A percentile compares a stretch with the other conserved stretches of the same genome.
phyloP scores from a whole-genome alignment of 2,797 vertebrate species.

The Paramormyrops hopkinsi region DNA sequence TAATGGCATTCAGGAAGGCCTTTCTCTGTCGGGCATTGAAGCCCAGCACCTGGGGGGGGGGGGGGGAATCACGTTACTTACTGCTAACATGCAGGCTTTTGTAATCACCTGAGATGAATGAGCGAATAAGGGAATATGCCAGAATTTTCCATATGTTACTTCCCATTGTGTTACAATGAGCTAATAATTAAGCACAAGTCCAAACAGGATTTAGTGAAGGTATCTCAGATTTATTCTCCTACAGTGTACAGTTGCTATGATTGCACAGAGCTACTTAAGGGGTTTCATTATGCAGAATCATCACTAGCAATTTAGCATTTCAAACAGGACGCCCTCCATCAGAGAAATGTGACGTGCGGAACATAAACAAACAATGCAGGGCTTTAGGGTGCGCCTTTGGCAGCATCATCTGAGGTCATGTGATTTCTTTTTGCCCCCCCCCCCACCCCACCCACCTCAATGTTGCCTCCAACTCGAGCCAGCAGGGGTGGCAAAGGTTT shows the following conservation, averaged over 20 bases:
- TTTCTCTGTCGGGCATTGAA: constrained; percentile 96
- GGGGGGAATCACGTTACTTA: background rate
- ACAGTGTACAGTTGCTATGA: background rate
- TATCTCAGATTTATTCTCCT: background rate
- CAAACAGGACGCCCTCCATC: background rate
- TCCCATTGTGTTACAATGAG: background rate
- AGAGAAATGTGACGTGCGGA: background rate
- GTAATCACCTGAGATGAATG: background rate
- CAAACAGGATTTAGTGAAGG: background rate
- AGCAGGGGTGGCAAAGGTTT: constrained; percentile 90
- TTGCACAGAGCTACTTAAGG: background rate
- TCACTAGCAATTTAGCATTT: background rate
- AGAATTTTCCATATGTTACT: background rate
- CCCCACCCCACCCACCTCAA: constrained; percentile 69
- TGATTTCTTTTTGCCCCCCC: background rate
- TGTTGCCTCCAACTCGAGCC: constrained; percentile 90
- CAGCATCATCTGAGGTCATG: background rate
- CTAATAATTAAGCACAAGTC: background rate
- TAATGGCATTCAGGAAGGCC: constrained; percentile 95
- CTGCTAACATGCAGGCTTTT: background rate
- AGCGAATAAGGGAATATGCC: background rate
- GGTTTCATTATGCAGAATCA: background rate
- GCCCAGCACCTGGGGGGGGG: constrained; percentile 77
- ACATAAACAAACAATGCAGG: background rate
- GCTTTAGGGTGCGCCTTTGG: background rate